Base-by-base conservation (phyloP, 2,797 vertebrate species). In the Macropus fuliginosus region DNA sequence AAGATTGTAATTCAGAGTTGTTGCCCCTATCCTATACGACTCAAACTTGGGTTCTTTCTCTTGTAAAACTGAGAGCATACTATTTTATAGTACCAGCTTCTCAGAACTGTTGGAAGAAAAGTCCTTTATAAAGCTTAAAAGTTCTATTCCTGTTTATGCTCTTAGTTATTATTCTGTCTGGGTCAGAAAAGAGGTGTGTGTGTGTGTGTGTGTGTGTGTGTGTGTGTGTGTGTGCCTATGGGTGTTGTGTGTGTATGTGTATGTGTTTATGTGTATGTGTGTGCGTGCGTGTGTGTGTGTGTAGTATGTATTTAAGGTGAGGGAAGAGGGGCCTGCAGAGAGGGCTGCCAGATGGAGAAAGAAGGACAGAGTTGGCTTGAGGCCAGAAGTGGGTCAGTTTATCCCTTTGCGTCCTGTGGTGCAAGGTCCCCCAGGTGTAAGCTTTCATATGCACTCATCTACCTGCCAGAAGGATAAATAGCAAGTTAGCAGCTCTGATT, bases 381-480 rank as follows among this genome's bases (percentile, higher is more conserved):
- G 94, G 90, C 27, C 52, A 91, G 52, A 94, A 94, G 66, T 90
- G 31, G 10, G 81, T 92, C 95, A 81, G 81, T 96, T 96, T 62
- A 31, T 97, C 92, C 34, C 81, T 4, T 54, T 55, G 91, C n/a
- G 56, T 91, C 5, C 5, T 92, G 28, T 46, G 28, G 81, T 29
- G 24, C 0, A 0, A 1, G 28, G 92, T 96, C 54, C 50, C 0
- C 0, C 57, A 56, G 66, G 90, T 94, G 1, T 14, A 91, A 87
- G 81, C 54, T 81, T 81, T 91, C 87, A 13, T 54, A 92, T 66
- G 31, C 94, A 74, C 46, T 31, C 29, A 40, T 95, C 52, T 1
- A 91, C 54, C 74, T n/a, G 89, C 66, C 62, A 95, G 55, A 54
- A 96, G 92, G 90, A 95, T 28, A 94, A 94, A 95, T 91, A 97